Evolutionary conservation across 1,140 invertebrate genomes (phyloP).

Genomic region (Stegodyphus mimosarum): DNA sequence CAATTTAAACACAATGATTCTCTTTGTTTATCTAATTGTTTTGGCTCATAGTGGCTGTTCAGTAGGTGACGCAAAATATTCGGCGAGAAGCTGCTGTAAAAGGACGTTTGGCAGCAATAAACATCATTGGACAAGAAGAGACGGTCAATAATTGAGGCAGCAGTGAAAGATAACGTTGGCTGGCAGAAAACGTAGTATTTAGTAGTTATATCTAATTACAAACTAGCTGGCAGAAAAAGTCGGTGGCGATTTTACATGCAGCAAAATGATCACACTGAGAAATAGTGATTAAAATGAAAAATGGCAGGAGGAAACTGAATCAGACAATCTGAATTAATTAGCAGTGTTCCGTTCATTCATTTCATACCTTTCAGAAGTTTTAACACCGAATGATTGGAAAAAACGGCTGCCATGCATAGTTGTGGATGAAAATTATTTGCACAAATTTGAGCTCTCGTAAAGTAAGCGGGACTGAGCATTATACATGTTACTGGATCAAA

Average conservation of each 20-base stretch:
- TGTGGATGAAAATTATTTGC: conserved; percentile 60
- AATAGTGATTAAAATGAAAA: conserved; percentile 22
- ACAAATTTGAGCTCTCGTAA: conserved; percentile 56
- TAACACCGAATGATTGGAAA: conserved; percentile 33
- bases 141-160: conserved; percentile 56
- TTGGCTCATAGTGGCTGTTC: conserved; percentile 48
- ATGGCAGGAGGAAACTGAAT: conserved; percentile 40
- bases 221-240: conserved; percentile 55
- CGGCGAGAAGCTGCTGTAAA: conserved; percentile 53
- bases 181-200: conserved; percentile 49
- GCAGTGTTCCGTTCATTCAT: conserved; percentile 22
- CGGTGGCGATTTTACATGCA: conserved; percentile 57
- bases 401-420: conserved; percentile 42
- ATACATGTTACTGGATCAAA: conserved; percentile 38
- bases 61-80: conserved; percentile 55
- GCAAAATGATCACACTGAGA: conserved; percentile 36
- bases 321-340: neutral
- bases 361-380: conserved; percentile 1
- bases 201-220: conserved; percentile 25
- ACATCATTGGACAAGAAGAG: conserved; percentile 57
- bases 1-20: conserved; percentile 41
- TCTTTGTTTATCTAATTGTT: conserved; percentile 13
- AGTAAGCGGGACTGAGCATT: conserved; percentile 42
- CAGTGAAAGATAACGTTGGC: conserved; percentile 38
- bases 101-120: conserved; percentile 57